Conservation (phyloP, 2,113 vertebrate species). For the Cepphus grylle region DNA sequence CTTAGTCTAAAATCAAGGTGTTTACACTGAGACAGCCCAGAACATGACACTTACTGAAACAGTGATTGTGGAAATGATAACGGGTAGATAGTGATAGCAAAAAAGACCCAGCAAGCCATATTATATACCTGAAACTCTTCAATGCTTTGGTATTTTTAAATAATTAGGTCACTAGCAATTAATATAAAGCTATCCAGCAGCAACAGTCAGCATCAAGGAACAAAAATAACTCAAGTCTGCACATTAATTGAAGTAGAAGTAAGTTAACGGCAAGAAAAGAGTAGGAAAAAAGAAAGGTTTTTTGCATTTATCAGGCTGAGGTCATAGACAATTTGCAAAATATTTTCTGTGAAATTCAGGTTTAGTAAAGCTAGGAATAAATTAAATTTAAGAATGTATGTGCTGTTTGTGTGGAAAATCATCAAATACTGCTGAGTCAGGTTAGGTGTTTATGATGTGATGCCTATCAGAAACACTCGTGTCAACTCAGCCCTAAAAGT, state of each 20-base stretch:
- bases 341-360: background rate
- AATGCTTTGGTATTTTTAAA: background rate
- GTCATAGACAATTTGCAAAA: background rate
- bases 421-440: conserved; percentile 49
- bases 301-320: background rate
- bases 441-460: conserved; percentile 66
- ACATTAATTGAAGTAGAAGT: background rate
- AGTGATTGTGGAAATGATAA: background rate
- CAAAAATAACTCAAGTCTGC: background rate
- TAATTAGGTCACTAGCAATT: background rate
- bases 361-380: background rate
- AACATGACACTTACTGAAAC: background rate
- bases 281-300: background rate
- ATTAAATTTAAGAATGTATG: background rate
- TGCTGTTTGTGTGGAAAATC: background rate
- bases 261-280: background rate
- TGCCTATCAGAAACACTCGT: conserved; percentile 46
- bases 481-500: conserved; percentile 19
- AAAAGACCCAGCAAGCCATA: background rate
- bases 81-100: background rate
- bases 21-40: background rate
- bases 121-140: background rate
- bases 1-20: background rate
- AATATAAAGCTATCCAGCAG: background rate
- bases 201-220: background rate